Evolutionary conservation across 1,140 invertebrate genomes (phyloP), one percentile per base, ranked within the genome.

Genomic region (Orussus abietinus): DNA sequence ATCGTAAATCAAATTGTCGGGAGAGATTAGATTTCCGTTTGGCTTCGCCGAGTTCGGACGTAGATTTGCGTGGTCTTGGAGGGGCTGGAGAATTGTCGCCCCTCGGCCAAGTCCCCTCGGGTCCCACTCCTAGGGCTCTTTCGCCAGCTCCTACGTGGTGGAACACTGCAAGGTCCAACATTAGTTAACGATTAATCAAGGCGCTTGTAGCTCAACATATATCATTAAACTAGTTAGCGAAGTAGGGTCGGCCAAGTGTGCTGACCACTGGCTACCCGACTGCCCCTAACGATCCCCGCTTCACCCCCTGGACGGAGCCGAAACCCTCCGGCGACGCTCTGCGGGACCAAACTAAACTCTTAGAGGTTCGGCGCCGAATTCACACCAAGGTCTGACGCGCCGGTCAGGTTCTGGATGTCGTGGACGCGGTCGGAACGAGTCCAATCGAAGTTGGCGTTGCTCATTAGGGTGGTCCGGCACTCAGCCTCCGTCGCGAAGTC

Each of bases 101-200:
- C 47, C 45, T 18, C 14, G 45, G 11, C 31, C 26, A 33, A 15
- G 21, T 32, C 33, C 55, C 37, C 50, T 51, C 49, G 32, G 25
- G 34, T 30, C 36, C 38, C 9, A 25, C 42, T 41, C 35, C 25
- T n/a, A 22, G 34, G 38, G 37, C 44, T 49, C 57, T 47, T 48
- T 48, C 26, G 35, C 45, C 39, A 35, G 40, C 49, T 45, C 43
- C 39, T 55, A 11, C 39, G 49, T 53, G 49, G 45, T 58, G 56
- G 51, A 57, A 56, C 62, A 62, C 67, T 64, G 69, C 60, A 63
- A 69, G 67, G 65, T 72, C 64, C 69, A 70, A 71, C 68, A 73
- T 73, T 73, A 72, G 69, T 73, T 73, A 73, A 73, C 70, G 69
- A 73, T 73, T 73, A 73, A 73, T 73, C 69, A 71, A 72, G 68